Percentiles rank a stretch among this genome's conserved stretches.
Evolutionary conservation across 2,113 vertebrate genomes (phyloP).

Genomic region (Ursus arctos): DNA sequence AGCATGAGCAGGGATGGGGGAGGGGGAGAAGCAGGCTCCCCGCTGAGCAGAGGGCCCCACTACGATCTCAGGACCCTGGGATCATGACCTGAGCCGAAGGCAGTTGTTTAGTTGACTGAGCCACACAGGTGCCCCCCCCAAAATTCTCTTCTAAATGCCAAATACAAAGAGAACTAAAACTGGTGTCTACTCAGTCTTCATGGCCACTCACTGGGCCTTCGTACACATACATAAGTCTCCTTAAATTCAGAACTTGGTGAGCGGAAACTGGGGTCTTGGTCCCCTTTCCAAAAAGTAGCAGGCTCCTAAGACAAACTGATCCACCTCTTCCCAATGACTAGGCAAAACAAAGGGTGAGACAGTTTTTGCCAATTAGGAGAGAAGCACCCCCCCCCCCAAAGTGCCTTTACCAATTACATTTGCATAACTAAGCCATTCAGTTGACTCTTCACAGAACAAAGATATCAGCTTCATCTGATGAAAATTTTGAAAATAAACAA

Average conservation of each 20-base stretch:
- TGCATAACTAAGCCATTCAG: background rate
- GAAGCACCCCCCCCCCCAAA: background rate
- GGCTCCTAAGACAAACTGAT: background rate
- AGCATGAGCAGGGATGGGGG: background rate
- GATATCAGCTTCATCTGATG: background rate
- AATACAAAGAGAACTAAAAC: background rate
- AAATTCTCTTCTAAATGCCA: background rate
- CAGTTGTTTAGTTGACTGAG: background rate
- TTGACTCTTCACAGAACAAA: background rate
- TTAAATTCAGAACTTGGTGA: background rate
- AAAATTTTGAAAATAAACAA: slow-evolving; percentile 13
- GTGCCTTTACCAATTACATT: background rate
- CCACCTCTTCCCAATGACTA: background rate
- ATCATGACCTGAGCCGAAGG: background rate
- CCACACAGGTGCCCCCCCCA: background rate
- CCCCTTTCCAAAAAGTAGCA: background rate
- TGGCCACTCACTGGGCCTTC: background rate
- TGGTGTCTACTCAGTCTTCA: background rate
- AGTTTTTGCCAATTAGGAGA: background rate
- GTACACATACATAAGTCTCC: background rate
- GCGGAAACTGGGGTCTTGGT: background rate
- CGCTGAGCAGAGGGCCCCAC: background rate
- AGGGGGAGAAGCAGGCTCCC: background rate
- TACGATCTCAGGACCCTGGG: background rate
- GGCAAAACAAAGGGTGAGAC: background rate